Percentiles rank a stretch among this genome's conserved stretches.
These are phyloP conservation scores for Didymodactylos carnosus DNA, from an alignment of 2,888 invertebrate species.

Conservation along the genomic window DNA sequence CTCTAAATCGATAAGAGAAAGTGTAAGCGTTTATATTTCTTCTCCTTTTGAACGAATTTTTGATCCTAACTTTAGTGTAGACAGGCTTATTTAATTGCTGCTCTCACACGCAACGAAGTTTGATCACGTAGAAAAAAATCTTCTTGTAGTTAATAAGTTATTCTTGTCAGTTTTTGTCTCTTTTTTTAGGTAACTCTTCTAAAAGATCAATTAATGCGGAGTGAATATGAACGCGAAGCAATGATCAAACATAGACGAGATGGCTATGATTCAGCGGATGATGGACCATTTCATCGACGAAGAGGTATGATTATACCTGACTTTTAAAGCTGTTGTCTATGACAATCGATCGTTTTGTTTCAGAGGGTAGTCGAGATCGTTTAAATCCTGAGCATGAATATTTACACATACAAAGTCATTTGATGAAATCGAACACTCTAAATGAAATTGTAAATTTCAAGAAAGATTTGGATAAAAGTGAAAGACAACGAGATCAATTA, in stretches of 20 bases:
- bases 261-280: neutral
- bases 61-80: too few relatives aligned
- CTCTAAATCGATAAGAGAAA: neutral
- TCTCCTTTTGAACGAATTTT: neutral
- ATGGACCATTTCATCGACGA: neutral
- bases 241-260: neutral
- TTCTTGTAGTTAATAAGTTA: too few relatives aligned
- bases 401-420: neutral
- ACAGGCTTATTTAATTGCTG: too few relatives aligned
- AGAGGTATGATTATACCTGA: neutral
- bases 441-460: constrained; percentile 24
- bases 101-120: too few relatives aligned
- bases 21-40: neutral
- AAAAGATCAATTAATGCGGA: neutral
- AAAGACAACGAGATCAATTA: constrained; percentile 26
- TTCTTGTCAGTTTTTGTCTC: neutral
- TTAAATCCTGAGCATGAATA: neutral
- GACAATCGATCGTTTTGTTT: too few relatives aligned
- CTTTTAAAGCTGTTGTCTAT: too few relatives aligned
- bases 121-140: neutral
- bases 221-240: neutral
- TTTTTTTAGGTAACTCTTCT: neutral
- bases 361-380: too few relatives aligned
- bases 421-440: constrained; percentile 17
- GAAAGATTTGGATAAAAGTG: constrained; percentile 24